phyloP scores from a whole-genome alignment of 2,113 vertebrate genomes.

The Gallinago undulata region DNA sequence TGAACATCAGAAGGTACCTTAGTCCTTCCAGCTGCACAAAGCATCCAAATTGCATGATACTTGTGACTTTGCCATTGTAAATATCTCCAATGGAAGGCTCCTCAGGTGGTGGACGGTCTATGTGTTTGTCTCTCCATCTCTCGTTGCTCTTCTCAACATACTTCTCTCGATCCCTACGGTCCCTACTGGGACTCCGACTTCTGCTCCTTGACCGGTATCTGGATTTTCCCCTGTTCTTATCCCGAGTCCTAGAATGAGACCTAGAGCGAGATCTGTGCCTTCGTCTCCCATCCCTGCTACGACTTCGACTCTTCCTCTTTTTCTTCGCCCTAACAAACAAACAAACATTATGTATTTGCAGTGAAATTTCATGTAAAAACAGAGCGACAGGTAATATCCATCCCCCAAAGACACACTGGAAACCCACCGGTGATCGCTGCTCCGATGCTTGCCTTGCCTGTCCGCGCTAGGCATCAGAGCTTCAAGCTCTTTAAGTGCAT shows the following conservation, averaged over 20 bases:
- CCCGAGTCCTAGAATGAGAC: conserved; percentile 84
- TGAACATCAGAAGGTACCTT: conserved; percentile 72
- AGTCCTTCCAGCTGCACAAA: conserved; percentile 97
- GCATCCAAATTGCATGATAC: conserved; percentile 99
- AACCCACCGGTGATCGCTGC: conserved; percentile 81
- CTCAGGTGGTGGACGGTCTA: conserved; percentile 92
- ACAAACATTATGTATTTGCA: not conserved
- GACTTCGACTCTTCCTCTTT: conserved; percentile 77
- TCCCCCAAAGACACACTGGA: accelerated
- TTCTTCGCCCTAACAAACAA: conserved; percentile 71
- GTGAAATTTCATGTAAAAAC: not conserved
- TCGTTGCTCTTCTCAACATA: conserved; percentile 67
- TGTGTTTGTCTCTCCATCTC: conserved; percentile 92
- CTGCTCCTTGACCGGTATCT: conserved; percentile 79
- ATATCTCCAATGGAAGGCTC: conserved; percentile 95
- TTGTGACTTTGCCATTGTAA: conserved; percentile 96
- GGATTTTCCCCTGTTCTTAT: conserved; percentile 73
- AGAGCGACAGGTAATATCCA: accelerated
- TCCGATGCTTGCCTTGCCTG: conserved; percentile 71
- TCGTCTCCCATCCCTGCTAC: conserved; percentile 74
- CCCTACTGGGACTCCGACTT: conserved; percentile 80
- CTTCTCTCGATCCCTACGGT: conserved; percentile 74
- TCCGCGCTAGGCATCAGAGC: conserved; percentile 90
- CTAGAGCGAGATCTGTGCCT: conserved; percentile 77
- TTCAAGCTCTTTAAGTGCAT: conserved; percentile 94